A percentile compares a stretch with the other conserved stretches of the same genome.
Evolutionary conservation across 1,140 invertebrate species (phyloP).

Genomic region (Zophobas atratus): DNA sequence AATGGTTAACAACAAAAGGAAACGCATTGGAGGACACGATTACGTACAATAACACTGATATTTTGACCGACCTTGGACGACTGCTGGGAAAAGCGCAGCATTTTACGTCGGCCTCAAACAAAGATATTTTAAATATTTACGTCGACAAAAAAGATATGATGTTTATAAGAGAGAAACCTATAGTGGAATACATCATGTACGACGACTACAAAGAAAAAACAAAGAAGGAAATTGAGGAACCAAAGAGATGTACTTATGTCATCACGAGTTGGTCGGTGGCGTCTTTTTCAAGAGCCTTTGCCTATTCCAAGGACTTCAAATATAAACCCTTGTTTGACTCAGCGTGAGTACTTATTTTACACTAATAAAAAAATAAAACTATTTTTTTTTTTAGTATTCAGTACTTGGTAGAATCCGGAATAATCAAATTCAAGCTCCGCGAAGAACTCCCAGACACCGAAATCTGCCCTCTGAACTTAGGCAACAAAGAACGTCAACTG

Average conservation of each 20-base stretch:
- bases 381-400: conserved; percentile 72
- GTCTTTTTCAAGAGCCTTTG: conserved; percentile 77
- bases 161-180: conserved; percentile 77
- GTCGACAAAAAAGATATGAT: conserved; percentile 72
- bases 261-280: conserved; percentile 78
- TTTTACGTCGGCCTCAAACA: conserved; percentile 21
- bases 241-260: conserved; percentile 80
- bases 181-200: conserved; percentile 78
- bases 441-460: conserved; percentile 78
- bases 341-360: conserved; percentile 73
- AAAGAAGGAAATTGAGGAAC: conserved; percentile 72
- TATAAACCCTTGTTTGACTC: conserved; percentile 75
- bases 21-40: conserved; percentile 76
- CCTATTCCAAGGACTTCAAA: conserved; percentile 75
- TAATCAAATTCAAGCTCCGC: conserved; percentile 76
- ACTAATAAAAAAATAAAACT: neutral
- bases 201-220: conserved; percentile 78
- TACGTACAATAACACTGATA: neutral
- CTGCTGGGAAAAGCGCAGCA: neutral
- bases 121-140: conserved; percentile 59
- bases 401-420: conserved; percentile 79
- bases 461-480: conserved; percentile 85
- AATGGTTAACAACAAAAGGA: conserved; percentile 80
- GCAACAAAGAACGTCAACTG: conserved; percentile 83
- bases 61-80: neutral